Conservation (phyloP, 2,797 vertebrate genomes). For the Gymnoscopelus braueri region DNA sequence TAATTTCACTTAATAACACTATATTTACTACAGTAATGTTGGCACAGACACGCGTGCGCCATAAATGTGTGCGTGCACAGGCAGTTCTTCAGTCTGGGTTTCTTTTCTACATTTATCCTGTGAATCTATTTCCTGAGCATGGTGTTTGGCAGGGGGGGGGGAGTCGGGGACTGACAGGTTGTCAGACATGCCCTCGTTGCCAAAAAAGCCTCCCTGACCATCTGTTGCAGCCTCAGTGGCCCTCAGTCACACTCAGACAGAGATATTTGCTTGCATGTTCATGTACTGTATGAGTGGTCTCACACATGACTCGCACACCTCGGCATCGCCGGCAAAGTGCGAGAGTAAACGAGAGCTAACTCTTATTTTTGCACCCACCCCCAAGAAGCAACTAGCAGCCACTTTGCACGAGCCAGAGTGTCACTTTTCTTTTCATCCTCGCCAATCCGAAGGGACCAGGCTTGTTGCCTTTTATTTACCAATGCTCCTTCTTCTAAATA, state of each 20-base stretch:
- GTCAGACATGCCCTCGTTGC: constrained; percentile 35
- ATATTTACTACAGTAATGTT: too few relatives aligned
- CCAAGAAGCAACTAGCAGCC: too few relatives aligned
- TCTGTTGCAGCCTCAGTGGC: constrained; percentile 25
- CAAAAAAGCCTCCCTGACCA: constrained; percentile 36
- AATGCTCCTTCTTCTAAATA: too few relatives aligned
- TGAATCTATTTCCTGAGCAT: constrained; percentile 22
- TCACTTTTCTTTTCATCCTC: too few relatives aligned
- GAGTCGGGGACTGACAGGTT: constrained; percentile 42
- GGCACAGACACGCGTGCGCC: too few relatives aligned
- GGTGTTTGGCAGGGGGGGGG: constrained; percentile 2
- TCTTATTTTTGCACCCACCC: too few relatives aligned
- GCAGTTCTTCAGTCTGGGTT: not conserved
- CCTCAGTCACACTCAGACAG: constrained; percentile 16
- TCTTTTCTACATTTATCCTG: constrained; percentile 6
- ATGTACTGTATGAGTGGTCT: constrained; percentile 13
- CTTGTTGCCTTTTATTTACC: too few relatives aligned
- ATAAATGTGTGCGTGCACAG: not conserved
- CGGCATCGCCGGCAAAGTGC: not conserved
- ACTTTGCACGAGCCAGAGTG: too few relatives aligned
- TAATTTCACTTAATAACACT: not conserved
- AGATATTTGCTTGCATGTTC: not conserved
- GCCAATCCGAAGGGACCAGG: too few relatives aligned
- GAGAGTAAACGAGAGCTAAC: too few relatives aligned
- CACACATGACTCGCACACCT: not conserved